Evolutionary conservation across 2,888 invertebrate species (phyloP).

Genomic region (Thymelicus lineola): DNA sequence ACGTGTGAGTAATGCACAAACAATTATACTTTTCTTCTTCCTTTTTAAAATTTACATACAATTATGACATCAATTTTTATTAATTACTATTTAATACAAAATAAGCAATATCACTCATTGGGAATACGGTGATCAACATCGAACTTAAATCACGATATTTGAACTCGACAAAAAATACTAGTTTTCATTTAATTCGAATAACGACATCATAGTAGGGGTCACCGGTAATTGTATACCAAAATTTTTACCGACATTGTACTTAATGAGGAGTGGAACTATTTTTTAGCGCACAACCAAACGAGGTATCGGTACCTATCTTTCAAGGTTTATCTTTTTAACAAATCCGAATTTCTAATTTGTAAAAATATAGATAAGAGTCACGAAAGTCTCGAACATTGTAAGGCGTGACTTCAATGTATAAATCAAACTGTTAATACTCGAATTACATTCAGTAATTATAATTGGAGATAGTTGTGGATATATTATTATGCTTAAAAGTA

Average conservation of each 20-base stretch:
- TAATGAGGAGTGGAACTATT: constrained; percentile 33
- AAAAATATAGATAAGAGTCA: constrained; percentile 18
- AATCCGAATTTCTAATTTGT: constrained; percentile 26
- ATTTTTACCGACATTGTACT: constrained; percentile 17
- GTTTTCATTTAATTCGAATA: background rate
- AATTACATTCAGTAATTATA: background rate
- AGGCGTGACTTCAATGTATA: constrained; percentile 19
- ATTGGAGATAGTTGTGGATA: background rate
- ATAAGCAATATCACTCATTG: too few species aligned
- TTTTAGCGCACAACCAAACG: constrained; percentile 26
- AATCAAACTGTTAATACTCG: background rate
- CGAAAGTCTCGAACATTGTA: constrained; percentile 14
- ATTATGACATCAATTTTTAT: too few species aligned
- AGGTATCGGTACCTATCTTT: constrained; percentile 29
- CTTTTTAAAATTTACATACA: too few species aligned
- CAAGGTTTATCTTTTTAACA: constrained; percentile 24
- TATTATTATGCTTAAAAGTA: too few species aligned
- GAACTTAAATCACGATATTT: background rate
- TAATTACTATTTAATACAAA: too few species aligned
- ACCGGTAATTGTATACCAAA: constrained; percentile 29
- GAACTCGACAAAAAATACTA: background rate
- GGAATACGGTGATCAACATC: too few species aligned
- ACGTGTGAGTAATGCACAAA: too few species aligned
- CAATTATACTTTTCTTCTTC: too few species aligned
- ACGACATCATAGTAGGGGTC: constrained; percentile 20